phyloP scores from a whole-genome alignment of 2,113 vertebrate genomes.

The Gnathonemus echidnorhynchus region DNA sequence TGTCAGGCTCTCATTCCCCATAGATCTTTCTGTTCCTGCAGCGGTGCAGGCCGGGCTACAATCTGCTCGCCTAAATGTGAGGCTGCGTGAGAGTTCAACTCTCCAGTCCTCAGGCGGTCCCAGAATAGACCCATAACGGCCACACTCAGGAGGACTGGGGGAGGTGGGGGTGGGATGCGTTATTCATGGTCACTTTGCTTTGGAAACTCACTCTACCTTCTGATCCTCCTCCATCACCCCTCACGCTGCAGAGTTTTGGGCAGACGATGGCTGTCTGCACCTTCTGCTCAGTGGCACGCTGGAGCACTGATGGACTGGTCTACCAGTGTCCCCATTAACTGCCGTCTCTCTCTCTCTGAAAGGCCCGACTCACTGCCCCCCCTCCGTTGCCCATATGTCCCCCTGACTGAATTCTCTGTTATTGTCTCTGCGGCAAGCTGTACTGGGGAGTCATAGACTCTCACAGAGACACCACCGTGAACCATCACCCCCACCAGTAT shows the following conservation, averaged over 20 bases:
- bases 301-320: not conserved
- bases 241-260: not conserved
- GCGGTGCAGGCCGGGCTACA: slow-evolving; percentile 40
- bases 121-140: slow-evolving; percentile 55
- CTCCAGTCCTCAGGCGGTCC: slow-evolving; percentile 24
- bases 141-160: slow-evolving; percentile 30
- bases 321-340: not conserved
- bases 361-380: not conserved
- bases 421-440: not conserved
- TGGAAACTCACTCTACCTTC: slow-evolving; percentile 28
- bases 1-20: slow-evolving; percentile 39
- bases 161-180: slow-evolving; percentile 51
- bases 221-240: not conserved
- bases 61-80: slow-evolving; percentile 60
- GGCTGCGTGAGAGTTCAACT: slow-evolving; percentile 35
- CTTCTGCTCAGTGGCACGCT: not conserved
- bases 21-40: slow-evolving; percentile 43
- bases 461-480: not conserved
- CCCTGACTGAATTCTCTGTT: not conserved
- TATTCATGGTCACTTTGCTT: slow-evolving; percentile 53
- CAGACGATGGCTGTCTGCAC: not conserved
- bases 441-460: not conserved
- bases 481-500: not conserved
- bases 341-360: not conserved
- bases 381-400: slow-evolving; percentile 13